Base-by-base conservation (phyloP, 30 jellyfish, hydroid and myxozoan species). In the Pelagia noctiluca region DNA sequence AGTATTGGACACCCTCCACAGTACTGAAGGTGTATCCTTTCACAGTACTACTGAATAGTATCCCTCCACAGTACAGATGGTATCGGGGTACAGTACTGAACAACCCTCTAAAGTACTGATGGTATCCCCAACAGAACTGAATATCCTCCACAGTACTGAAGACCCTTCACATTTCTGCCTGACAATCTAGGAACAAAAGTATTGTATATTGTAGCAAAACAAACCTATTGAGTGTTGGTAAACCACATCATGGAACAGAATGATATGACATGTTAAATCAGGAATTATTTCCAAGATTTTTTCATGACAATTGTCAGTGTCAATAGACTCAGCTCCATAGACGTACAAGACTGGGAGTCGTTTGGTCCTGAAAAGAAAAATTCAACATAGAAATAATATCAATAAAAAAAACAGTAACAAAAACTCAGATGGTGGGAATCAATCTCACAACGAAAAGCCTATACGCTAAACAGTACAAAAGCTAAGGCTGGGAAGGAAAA, bases 241-340 rank as follows among this genome's bases (percentile, higher is more conserved):
- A 26, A 35, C 60, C 35, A 93, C 96, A 66, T 95, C 99, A 75
- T 83, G 90, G 21, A 95, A 63, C 31, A 95, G 34, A 36, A 95
- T 5, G 8, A 88, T 47, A 16, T 69, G 66, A n/a, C 37, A 21
- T 11, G 79, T 35, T 1, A 26, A 25, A 46, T 78, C 89, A n/a
- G 48, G 50, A 74, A 95, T 54, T 0, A 69, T 60, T 22, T 63
- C 78, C 57, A 16, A n/a, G 21, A 87, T 31, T 2, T 79, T 72
- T 5, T 0, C 24, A 46, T 77, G 28, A 75, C 93, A 89, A 33
- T 80, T 81, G 3, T 57, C 72, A 3, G 63, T 48, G 67, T 84
- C 92, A 62, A 95, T 71, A 19, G 35, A 33, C 11, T 76, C n/a
- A 29, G 53, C 71, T 30, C 97, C 99, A 84, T 89, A 95, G 0